Base-by-base conservation (phyloP, 64 coral and sea anemone species). In the Catalaphyllia jardinei region DNA sequence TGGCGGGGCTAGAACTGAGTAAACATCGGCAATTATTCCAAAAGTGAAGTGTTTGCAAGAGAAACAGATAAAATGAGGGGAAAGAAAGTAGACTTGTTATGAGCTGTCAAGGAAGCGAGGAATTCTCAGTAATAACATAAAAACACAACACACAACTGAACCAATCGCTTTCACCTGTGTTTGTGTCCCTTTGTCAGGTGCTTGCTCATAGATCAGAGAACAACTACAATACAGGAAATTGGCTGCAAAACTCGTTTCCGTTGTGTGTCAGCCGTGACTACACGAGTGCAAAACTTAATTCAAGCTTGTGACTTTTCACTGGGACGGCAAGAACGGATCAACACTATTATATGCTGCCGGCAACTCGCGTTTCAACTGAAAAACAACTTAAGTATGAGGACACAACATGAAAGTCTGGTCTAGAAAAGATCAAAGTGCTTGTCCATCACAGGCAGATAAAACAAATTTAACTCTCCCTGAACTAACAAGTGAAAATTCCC, bases 171-270 rank as follows among this genome's bases (percentile, higher is more conserved):
- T 88, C 91, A 93, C 79, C 69, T 93, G 91, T 93, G 60, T 93
- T 93, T 88, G 77, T 62, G 50, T 52, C 11, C 64, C 67, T 52
- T 63, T 89, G 91, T 93, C 91, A 93, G 91, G 86, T 93, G 91
- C 71, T 62, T 49, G 60, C 84, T 50, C 20, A 80, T 51, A 88
- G 85, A 86, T 93, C 64, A 88, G 20, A 74, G 72, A 82, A 93
- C 76, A 87, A 93, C 86, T 93, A 80, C 88, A 93, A 93, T 29
- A 76, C 91, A 93, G 91, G 91, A 93, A 93, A 93, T 93, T 93
- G 86, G 73, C 31, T 20, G 57, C 29, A 62, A 93, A 88, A 78
- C 91, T 93, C 86, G 91, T 93, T 93, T 93, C 91, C 91, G 81
- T 71, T 83, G 86, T 22, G 28, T 93, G 86, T 82, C 91, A 93